Evolutionary conservation across 2,113 vertebrate genomes (phyloP), one percentile per base, ranked within the genome.

Genomic region (Dissostichus mawsoni): DNA sequence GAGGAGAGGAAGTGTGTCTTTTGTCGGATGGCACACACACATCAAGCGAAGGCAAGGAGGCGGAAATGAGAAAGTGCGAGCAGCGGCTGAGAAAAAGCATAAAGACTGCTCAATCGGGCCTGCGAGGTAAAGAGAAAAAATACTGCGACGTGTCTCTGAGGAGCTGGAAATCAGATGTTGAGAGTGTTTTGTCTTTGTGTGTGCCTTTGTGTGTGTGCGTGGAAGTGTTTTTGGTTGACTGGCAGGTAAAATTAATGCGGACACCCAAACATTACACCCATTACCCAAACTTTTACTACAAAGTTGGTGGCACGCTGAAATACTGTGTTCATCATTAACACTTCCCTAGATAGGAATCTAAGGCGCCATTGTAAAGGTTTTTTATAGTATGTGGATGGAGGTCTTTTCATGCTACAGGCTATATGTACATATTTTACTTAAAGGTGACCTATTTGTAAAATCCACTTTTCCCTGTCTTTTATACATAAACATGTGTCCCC

Each of bases 1-100:
- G 71, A 83, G 86, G 82, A 87, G 83, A 89, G 90, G 87, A 89
- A 88, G 83, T 67, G 82, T 59, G 81, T 90, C 81, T 86, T 90
- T 90, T 92, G 88, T 90, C 79, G 78, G 70, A 56, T 16, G 1
- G 25, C 75, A 64, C 67, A 78, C 82, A 71, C 82, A 69, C 33
- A 85, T 86, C 83, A 83, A 71, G 86, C 72, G 1, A 73, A 75
- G 66, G 81, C 68, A 14, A 80, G 74, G 71, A 69, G 71, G 65
- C 84, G 79, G 82, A 85, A 89, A 89, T 84, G 88, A 90, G 80
- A 85, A 69, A 74, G 74, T 1, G 59, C 1, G 74, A 72, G 76
- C 70, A 82, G 84, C n/a, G 33, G 73, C 58, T 52, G 82, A 70
- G 82, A 71, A 81, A 76, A 33, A 69, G 36, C 48, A 71, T 79